Evolutionary conservation across 2,888 invertebrate genomes (phyloP).

Genomic region (Callosobruchus maculatus): DNA sequence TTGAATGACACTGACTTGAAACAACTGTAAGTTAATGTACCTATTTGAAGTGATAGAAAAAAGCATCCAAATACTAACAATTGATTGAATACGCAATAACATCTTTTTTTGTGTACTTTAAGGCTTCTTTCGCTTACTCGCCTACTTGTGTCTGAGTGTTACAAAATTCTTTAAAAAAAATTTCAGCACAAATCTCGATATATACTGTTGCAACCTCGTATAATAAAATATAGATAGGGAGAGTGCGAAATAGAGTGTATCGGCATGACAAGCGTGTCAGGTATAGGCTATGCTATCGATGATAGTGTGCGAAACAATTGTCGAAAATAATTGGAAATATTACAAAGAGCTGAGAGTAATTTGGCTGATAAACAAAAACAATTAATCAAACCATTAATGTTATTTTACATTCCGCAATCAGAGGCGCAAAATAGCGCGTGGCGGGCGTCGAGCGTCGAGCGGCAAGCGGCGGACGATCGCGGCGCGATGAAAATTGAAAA

Average conservation of each 20-base stretch:
- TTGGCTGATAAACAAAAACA: slow-evolving; percentile 47
- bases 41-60: no score
- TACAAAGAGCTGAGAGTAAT: slow-evolving; percentile 43
- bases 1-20: no score
- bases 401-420: slow-evolving; percentile 45
- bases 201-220: background rate
- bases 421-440: slow-evolving; percentile 40
- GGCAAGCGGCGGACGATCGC: background rate
- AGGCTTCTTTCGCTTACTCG: no score
- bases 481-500: slow-evolving; percentile 43
- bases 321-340: slow-evolving; percentile 43
- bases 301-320: slow-evolving; percentile 30
- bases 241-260: background rate
- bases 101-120: no score
- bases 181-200: no score
- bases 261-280: background rate
- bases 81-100: no score
- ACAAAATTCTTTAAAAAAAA: no score
- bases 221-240: background rate
- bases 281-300: slow-evolving; percentile 17
- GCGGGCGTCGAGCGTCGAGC: background rate
- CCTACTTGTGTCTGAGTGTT: no score
- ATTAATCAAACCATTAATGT: slow-evolving; percentile 48
- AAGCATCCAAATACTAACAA: no score
- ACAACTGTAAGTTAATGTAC: no score